Base-by-base conservation (phyloP, 2,888 invertebrate species). In the Mystacides longicornis region DNA sequence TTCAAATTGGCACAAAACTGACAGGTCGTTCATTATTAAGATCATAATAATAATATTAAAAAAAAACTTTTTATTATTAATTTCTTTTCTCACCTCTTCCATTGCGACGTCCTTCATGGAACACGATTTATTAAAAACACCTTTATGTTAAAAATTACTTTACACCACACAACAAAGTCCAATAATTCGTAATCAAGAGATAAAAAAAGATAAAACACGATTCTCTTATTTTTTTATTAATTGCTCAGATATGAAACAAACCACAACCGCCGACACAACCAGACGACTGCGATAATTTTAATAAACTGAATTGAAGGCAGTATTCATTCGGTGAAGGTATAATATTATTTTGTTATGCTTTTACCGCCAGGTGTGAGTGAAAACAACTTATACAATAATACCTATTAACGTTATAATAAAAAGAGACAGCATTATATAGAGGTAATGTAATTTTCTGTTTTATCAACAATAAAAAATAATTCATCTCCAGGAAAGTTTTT, bases 201-300 rank as follows among this genome's bases (percentile, higher is more conserved):
- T 37, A 37, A 37, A 37, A 37, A 37, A 54, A 47, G 49, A 49
- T 55, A 58, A 52, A 19, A 53, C 53, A 16, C 37, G 37, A 37
- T n/a, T 7, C 16, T 7, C 49, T 46, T 19, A 20, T 53, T 7
- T 37, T 7, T 53, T 46, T 19, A 20, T 53, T 42, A 49, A 54
- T 42, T 45, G 43, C 51, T 23, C 31, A 47, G 43, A 50, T 31
- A 9, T n/a, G 18, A 46, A 31, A 42, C 49, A 48, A 14, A n/a
- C n/a, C 37, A 37, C 37, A 37, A 14, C 3, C 37, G 16, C 3
- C 42, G 45, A 23, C 21, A 18, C 51, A 20, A 21, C 23, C 46
- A 23, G 52, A 52, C 58, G 55, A 54, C 58, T 54, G 55, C 54
- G 54, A 52, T 55, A 58, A 57, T 58, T 57, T 37, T 53, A 33